Base-by-base conservation (phyloP, 2,113 vertebrate species). In the Hippocampus guttulatus region DNA sequence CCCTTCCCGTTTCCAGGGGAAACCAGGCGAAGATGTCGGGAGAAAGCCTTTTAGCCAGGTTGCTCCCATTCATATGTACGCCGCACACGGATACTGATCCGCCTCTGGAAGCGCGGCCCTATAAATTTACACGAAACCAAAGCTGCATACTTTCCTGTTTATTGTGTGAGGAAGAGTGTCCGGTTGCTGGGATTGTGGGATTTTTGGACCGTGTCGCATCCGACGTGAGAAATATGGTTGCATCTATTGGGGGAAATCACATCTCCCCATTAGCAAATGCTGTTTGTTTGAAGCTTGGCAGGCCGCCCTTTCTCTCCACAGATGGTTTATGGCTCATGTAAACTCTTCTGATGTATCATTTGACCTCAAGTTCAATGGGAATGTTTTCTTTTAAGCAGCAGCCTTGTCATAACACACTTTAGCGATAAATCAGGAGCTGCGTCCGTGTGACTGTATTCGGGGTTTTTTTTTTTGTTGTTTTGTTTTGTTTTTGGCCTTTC, bases 61-160 rank as follows among this genome's bases (percentile, higher is more conserved):
- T 62, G 23, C 75, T 75, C 73, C 86, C 88, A 87, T 91, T 91
- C 88, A 88, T 84, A 85, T 73, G 72, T 80, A 79, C 62, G 61
- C 75, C 76, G 82, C 78, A 80, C 84, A 85, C 69, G 79, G 88
- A 90, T 83, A 88, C 76, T 12, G 89, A 90, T 91, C 90, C 88
- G 68, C 70, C 47, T 75, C 81, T 80, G 85, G 76, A 90, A 83
- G 82, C 82, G 60, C 73, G 81, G 85, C 84, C 86, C 51, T 90
- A 90, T 91, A 88, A 40, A 89, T 91, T 88, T 89, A 88, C 91
- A 87, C 86, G 89, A 90, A 91, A 91, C 86, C 71, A 78, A 84
- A 91, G 70, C 80, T 78, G 65, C 79, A 88, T 84, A 81, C 82
- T 84, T 88, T 85, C 81, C 64, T 52, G 80, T 81, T 84, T 89